Conservation (phyloP, 2,888 invertebrate genomes). For the Heliconius sara region DNA sequence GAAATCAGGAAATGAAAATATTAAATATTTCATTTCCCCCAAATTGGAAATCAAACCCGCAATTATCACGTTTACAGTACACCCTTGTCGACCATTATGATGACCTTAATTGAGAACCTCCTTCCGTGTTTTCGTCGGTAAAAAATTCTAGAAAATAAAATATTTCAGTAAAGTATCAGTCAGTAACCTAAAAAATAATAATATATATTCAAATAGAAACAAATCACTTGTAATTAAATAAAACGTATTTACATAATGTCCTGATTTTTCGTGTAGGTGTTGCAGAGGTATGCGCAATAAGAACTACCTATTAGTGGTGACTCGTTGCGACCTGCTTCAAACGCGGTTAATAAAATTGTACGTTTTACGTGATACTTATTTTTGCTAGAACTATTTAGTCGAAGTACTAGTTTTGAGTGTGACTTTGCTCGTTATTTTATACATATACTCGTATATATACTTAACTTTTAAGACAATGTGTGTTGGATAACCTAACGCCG, state of each 20-base stretch:
- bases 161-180: background rate
- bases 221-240: slow-evolving; percentile 42
- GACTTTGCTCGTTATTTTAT: background rate
- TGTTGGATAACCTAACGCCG: no score
- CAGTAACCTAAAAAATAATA: slow-evolving; percentile 17
- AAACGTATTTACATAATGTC: slow-evolving; percentile 44
- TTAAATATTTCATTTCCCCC: no score
- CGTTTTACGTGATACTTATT: background rate
- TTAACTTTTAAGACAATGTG: background rate
- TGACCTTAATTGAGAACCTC: no score
- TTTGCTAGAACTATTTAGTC: background rate
- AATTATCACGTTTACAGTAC: no score
- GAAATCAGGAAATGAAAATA: no score
- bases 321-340: slow-evolving; percentile 26
- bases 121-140: no score
- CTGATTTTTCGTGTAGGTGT: slow-evolving; percentile 47
- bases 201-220: slow-evolving; percentile 25
- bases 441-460: background rate
- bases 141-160: background rate
- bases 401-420: background rate
- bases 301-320: slow-evolving; percentile 31
- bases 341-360: background rate
- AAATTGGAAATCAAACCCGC: no score
- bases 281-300: slow-evolving; percentile 37
- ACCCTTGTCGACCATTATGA: no score